Conservation (phyloP, 2,797 vertebrate species). For the Sphaeramia orbicularis region DNA sequence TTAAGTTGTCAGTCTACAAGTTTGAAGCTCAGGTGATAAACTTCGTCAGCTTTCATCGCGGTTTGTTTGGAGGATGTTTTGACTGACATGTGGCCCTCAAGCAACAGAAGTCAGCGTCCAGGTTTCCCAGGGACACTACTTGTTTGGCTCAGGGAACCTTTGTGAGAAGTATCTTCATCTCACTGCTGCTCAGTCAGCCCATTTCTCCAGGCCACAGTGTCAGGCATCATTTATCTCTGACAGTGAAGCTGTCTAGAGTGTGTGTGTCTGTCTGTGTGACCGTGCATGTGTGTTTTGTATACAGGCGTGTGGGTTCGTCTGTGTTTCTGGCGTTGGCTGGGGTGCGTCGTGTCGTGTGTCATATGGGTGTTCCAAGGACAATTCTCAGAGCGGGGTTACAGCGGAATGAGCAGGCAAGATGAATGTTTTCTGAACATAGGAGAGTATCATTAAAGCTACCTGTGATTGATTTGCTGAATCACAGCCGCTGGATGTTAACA, state of each 20-base stretch:
- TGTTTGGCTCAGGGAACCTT: constrained; percentile 82
- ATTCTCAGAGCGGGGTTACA: constrained; percentile 24
- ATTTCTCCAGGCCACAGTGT: constrained; percentile 78
- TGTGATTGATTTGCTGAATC: constrained; percentile 79
- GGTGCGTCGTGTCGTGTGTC: constrained; percentile 39
- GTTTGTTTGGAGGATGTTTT: constrained; percentile 78
- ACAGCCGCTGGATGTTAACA: constrained; percentile 75
- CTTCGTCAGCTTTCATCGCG: constrained; percentile 72
- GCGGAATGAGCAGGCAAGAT: constrained; percentile 64
- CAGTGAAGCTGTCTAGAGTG: constrained; percentile 66
- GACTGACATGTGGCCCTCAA: constrained; percentile 81
- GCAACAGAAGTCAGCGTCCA: constrained; percentile 71
- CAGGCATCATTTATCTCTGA: constrained; percentile 82
- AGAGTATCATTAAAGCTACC: constrained; percentile 70
- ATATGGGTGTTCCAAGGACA: constrained; percentile 66
- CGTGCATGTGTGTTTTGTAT: constrained; percentile 26
- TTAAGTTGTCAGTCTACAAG: constrained; percentile 79
- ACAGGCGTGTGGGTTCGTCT: not conserved
- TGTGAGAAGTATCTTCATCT: constrained; percentile 84
- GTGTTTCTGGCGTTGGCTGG: constrained; percentile 25
- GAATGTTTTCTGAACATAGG: constrained; percentile 73
- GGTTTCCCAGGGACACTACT: constrained; percentile 79
- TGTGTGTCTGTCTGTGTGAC: constrained; percentile 23
- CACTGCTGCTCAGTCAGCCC: constrained; percentile 71
- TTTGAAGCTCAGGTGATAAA: constrained; percentile 75